Evolutionary conservation across 2,797 vertebrate species (phyloP), one percentile per base, ranked within the genome.

Genomic region (Eulemur mongoz): DNA sequence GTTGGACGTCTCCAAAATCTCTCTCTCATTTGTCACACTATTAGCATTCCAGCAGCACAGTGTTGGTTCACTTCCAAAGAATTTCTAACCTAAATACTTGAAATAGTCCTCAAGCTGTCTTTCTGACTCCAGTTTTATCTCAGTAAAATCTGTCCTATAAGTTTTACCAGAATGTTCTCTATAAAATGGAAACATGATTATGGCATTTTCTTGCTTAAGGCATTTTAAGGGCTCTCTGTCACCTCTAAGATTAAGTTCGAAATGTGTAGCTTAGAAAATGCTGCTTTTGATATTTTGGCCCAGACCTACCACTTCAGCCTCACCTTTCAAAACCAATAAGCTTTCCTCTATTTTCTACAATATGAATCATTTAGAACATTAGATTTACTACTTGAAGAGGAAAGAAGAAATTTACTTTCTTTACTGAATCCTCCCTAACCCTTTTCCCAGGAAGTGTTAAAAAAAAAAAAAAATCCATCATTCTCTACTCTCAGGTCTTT

Each of bases 61-160:
- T 82, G 63, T 14, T 94, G 93, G 76, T 73, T 94, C 25, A 50
- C 32, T 57, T 93, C 48, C 83, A 76, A 22, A 73, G 61, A 38
- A 35, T 50, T 40, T 76, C 54, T 91, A 94, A 91, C 45, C 59
- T 85, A 82, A 93, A 96, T 92, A 61, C n/a, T 92, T 92, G 52
- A 85, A 93, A 82, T 57, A 90, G 67, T 79, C 40, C 9, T 88
- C 57, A 88, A 86, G 87, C 54, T 14, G 45, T 57, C 45, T 90
- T 48, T 90, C 72, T 88, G n/a, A 81, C 61, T 83, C 87, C 75
- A 73, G 7, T 32, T 88, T 96, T 80, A 93, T 84, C 45, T 40
- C 50, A 54, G 30, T 65, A 82, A 93, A 91, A 93, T 83, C 69
- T 93, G 32, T 61, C n/a, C 61, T 93, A 32, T 67, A 72, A 61